These are phyloP conservation scores for Melinaea menophilus DNA, from an alignment of 2,888 invertebrate genomes.

Conservation along the genomic window DNA sequence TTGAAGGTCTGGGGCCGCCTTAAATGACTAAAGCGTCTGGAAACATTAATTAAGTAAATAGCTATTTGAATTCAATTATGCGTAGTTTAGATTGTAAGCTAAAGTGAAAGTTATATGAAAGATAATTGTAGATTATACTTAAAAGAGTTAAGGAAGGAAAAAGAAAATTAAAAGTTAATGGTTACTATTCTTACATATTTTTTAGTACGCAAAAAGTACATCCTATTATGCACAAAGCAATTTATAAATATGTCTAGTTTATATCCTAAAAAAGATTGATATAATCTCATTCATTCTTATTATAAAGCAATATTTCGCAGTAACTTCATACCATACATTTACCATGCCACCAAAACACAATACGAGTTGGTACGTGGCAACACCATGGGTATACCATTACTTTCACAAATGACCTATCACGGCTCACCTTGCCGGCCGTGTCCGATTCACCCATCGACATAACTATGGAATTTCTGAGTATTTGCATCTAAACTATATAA, in stretches of 20 bases:
- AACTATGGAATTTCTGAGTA: neutral
- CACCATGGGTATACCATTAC: constrained; percentile 30
- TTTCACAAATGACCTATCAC: constrained; percentile 66
- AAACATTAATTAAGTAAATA: constrained; percentile 2
- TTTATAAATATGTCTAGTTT: no score
- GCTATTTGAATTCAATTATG: neutral
- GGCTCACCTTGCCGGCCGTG: constrained; percentile 42
- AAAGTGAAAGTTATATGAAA: neutral
- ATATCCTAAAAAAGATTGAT: no score
- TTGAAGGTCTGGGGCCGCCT: neutral
- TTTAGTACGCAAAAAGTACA: no score
- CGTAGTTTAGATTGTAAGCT: neutral
- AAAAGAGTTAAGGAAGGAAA: no score
- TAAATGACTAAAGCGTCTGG: neutral
- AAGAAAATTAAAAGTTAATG: neutral
- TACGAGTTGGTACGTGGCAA: neutral
- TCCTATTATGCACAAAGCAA: no score
- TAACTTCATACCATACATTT: no score
- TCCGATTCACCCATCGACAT: constrained; percentile 33
- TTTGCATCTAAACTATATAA: no score
- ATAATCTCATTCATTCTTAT: no score
- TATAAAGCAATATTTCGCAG: no score
- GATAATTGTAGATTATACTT: no score
- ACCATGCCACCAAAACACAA: no score
- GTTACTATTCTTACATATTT: neutral